Evolutionary conservation across 2,888 invertebrate species (phyloP), one percentile per base, ranked within the genome.

Genomic region (Drosophila anomalata): DNA sequence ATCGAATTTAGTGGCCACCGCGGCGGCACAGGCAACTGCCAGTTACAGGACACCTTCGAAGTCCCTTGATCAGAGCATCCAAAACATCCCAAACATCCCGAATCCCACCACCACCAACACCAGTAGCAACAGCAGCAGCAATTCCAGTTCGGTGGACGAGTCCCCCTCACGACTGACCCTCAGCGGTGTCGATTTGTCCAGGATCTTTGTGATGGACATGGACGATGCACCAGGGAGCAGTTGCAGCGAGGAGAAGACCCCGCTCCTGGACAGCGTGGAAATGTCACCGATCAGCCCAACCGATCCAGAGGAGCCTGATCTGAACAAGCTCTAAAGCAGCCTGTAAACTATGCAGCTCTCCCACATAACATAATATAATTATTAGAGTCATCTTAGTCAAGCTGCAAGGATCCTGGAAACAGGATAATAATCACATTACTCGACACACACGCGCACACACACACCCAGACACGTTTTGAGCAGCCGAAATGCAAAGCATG

Each of bases 211-310:
- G 57, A 82, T 89, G 79, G 90, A 91, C 60, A 82, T 89, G 80
- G 90, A 90, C 46, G 87, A 87, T 75, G 76, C 89, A 50, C 79
- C 86, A 33, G 79, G 88, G 68, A 89, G 90, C 76, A 86, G 89
- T 68, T 90, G 90, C 78, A 90, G 89, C 68, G 92, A 92, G 75
- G 92, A 92, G 79, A 91, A 92, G 75, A 91, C 91, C 9, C 92
- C 92, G 44, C 84, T 92, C 36, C 87, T 92, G 60, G 92, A 92
- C 70, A 91, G 91, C 76, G 91, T 92, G 68, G 92, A 92, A 79
- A 91, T 92, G 91, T 91, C 91, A 33, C 91, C 91, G 17, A 91
- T 92, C 29, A 92, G 91, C 87, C 92, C 92, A 79, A 91, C 90
- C 48, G 91, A 90, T 73, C 87, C 90, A 8, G 73, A 77, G 22